Evolutionary conservation across 1,140 invertebrate species (phyloP).

Genomic region (Drosophila athabasca): DNA sequence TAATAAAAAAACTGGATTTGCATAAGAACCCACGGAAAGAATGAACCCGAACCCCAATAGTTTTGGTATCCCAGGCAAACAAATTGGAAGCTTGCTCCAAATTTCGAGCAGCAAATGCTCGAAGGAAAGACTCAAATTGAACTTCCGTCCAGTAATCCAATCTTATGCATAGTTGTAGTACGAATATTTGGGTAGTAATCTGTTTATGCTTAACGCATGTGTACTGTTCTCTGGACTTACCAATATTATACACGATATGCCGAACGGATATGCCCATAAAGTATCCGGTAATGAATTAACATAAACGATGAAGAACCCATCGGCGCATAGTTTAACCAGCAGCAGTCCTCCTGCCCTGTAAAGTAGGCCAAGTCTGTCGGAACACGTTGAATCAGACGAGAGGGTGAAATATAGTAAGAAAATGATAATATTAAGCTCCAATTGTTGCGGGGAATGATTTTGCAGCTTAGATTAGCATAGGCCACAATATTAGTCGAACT

Average conservation of each 20-base stretch:
- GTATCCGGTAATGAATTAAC: slow-evolving; percentile 85
- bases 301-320: slow-evolving; percentile 86
- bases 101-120: too few species aligned
- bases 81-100: too few species aligned
- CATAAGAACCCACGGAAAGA: slow-evolving; percentile 45
- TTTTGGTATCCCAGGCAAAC: slow-evolving; percentile 34
- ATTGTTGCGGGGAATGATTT: slow-evolving; percentile 19
- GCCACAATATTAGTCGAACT: background rate
- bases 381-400: too few species aligned
- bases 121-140: slow-evolving; percentile 31
- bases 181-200: slow-evolving; percentile 18
- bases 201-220: slow-evolving; percentile 23
- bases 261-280: slow-evolving; percentile 86
- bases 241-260: slow-evolving; percentile 85
- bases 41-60: slow-evolving; percentile 44
- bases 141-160: slow-evolving; percentile 24
- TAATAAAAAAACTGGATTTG: slow-evolving; percentile 51
- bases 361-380: slow-evolving; percentile 85
- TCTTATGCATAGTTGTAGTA: background rate
- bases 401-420: slow-evolving; percentile 17
- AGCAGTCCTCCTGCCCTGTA: slow-evolving; percentile 86
- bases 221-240: slow-evolving; percentile 83
- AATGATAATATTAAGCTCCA: slow-evolving; percentile 1
- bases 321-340: slow-evolving; percentile 85
- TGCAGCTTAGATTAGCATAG: slow-evolving; percentile 29